Evolutionary conservation across 2,888 invertebrate species (phyloP).

Genomic region (Phyllotreta striolata): DNA sequence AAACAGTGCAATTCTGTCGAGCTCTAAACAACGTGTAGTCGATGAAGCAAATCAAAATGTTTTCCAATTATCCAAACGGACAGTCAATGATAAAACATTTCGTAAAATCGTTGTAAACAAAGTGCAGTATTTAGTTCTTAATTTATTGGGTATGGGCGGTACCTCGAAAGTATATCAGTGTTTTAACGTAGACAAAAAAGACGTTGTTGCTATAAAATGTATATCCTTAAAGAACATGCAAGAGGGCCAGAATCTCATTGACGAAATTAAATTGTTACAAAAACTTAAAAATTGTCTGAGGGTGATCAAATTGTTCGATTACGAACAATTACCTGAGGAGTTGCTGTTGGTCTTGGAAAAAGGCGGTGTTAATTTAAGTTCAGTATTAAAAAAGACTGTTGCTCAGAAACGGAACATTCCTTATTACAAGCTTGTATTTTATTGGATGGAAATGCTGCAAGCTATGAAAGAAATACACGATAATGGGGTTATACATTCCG

Average conservation of each 20-base stretch:
- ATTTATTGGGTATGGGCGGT: constrained; percentile 86
- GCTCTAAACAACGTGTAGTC: too few relatives aligned
- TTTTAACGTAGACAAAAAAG: constrained; percentile 66
- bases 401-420: constrained; percentile 65
- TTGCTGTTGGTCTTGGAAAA: constrained; percentile 91
- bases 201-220: constrained; percentile 79
- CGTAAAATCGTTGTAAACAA: constrained; percentile 73
- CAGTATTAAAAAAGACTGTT: constrained; percentile 69
- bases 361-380: constrained; percentile 88
- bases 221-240: constrained; percentile 81
- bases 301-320: constrained; percentile 86
- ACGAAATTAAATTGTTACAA: constrained; percentile 85
- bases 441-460: constrained; percentile 93
- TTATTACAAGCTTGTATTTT: constrained; percentile 81
- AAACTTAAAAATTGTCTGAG: constrained; percentile 82
- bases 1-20: too few relatives aligned
- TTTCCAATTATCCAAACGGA: constrained; percentile 16
- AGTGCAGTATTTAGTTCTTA: constrained; percentile 76
- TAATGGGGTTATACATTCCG: constrained; percentile 90
- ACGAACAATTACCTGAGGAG: constrained; percentile 72
- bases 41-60: constrained; percentile 25
- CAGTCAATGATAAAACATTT: constrained; percentile 40
- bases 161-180: constrained; percentile 87
- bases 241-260: constrained; percentile 80
- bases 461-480: constrained; percentile 89